These are phyloP conservation scores for Calliopum simillimum DNA, from an alignment of 2,888 invertebrate genomes.

Conservation along the genomic window DNA sequence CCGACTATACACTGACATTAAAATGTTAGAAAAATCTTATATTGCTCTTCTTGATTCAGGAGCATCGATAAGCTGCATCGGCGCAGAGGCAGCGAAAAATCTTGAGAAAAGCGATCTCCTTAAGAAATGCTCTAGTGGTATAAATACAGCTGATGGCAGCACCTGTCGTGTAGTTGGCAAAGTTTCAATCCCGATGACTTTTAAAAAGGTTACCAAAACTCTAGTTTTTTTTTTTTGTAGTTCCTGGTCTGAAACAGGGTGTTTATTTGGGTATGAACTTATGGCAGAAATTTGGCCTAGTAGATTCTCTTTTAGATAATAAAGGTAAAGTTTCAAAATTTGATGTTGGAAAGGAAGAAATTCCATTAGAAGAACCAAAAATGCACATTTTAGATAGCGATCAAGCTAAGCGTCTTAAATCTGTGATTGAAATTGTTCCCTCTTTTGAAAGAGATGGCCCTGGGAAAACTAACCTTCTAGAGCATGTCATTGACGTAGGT, in stretches of 20 bases:
- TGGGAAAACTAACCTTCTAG: constrained; percentile 27
- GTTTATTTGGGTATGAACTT: constrained; percentile 35
- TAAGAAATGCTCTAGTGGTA: not conserved
- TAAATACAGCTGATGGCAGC: constrained; percentile 14
- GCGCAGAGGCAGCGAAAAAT: not conserved
- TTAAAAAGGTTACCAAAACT: no score
- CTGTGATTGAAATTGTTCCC: no score
- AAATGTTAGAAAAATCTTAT: not conserved
- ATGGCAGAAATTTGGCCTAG: constrained; percentile 21
- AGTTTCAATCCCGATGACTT: not conserved
- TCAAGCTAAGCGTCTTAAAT: not conserved
- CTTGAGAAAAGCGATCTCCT: not conserved
- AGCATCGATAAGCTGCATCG: constrained; percentile 14
- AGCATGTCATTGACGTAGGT: constrained; percentile 37
- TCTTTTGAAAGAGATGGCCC: not conserved
- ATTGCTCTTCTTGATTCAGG: constrained; percentile 11
- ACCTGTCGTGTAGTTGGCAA: not conserved
- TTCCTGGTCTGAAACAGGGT: constrained; percentile 9
- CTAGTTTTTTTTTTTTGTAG: constrained; percentile 21
- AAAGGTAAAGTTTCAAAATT: no score
- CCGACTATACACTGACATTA: not conserved
- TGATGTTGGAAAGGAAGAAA: not conserved
- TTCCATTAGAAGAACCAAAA: not conserved
- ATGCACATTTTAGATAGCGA: not conserved
- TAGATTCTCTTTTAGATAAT: no score